Evolutionary conservation across 2,797 vertebrate species (phyloP).

Genomic region (Nannoperca obscura): DNA sequence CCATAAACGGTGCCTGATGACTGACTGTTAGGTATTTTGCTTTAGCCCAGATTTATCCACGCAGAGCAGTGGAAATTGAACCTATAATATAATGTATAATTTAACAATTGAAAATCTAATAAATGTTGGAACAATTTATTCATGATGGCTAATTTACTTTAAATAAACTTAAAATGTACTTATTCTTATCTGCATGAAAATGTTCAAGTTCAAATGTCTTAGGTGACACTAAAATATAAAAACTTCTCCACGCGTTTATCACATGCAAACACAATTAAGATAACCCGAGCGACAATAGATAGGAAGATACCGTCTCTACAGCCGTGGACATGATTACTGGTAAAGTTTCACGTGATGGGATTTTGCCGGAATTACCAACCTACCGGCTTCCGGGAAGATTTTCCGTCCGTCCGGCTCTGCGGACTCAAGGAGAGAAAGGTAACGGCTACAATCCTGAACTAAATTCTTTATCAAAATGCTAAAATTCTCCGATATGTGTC

Average conservation of each 20-base stretch:
- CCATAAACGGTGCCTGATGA: no score
- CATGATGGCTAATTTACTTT: no score
- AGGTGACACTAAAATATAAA: neutral
- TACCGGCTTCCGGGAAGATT: slow-evolving; percentile 92
- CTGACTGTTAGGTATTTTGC: neutral
- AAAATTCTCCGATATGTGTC: slow-evolving; percentile 49
- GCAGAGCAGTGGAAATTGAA: neutral
- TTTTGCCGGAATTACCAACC: slow-evolving; percentile 82
- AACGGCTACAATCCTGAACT: slow-evolving; percentile 71
- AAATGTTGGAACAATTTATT: neutral
- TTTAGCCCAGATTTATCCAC: neutral
- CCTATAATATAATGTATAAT: neutral
- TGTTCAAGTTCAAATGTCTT: neutral
- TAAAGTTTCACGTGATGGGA: slow-evolving; percentile 78
- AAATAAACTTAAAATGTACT: neutral
- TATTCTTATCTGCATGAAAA: neutral
- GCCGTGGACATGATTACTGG: slow-evolving; percentile 9
- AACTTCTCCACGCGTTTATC: neutral
- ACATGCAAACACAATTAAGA: neutral
- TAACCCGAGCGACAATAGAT: neutral
- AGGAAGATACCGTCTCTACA: neutral
- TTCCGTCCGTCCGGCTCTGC: slow-evolving; percentile 93
- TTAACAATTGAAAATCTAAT: no score
- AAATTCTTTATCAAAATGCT: slow-evolving; percentile 41
- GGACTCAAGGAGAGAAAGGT: slow-evolving; percentile 96